phyloP scores from a whole-genome alignment of 2,113 vertebrate species.

The Apeltes quadracus region DNA sequence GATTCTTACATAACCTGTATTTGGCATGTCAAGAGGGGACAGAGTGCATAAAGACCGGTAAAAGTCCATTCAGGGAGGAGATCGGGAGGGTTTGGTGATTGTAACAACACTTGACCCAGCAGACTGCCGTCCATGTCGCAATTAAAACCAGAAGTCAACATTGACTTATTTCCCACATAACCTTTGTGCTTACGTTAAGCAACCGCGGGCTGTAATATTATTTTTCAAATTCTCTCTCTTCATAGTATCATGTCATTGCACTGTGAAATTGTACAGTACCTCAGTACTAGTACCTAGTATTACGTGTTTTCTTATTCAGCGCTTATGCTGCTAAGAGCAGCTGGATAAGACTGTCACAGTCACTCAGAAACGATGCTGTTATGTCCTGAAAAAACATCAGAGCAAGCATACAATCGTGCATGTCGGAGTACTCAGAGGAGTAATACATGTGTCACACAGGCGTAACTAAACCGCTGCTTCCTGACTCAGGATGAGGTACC shows the following conservation, averaged over 20 bases:
- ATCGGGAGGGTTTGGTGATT: background rate
- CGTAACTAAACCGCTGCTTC: background rate
- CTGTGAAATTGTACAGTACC: background rate
- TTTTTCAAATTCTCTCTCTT: background rate
- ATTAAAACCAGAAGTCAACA: background rate
- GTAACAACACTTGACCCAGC: background rate
- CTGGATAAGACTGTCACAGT: background rate
- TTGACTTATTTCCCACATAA: background rate
- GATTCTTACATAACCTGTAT: background rate
- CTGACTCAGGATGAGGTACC: background rate
- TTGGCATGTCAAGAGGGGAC: background rate
- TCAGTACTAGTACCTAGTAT: background rate
- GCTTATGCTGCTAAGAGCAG: background rate
- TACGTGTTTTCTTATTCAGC: background rate
- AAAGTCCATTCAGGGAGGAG: background rate
- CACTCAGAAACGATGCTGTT: background rate
- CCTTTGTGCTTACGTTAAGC: no score
- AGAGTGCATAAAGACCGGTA: background rate
- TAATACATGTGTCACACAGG: background rate
- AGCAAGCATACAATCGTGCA: background rate
- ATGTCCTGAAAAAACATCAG: background rate
- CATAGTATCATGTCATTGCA: background rate
- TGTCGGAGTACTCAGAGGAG: background rate
- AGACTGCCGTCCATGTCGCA: background rate
- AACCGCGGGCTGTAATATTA: background rate